Evolutionary conservation across 2,888 invertebrate genomes (phyloP).

Genomic region (Helleia helle): DNA sequence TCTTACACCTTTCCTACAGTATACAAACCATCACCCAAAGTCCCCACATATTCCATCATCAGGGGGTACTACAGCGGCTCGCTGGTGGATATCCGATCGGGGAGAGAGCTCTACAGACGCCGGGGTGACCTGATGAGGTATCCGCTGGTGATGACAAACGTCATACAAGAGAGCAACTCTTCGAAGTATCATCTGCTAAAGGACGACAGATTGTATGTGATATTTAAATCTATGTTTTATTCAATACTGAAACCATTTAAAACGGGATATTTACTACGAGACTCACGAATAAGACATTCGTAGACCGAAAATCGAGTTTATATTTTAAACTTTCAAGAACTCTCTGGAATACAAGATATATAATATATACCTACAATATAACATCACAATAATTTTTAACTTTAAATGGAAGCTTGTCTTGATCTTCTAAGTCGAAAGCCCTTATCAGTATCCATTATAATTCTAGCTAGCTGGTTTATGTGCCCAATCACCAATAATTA

Average conservation of each 20-base stretch:
- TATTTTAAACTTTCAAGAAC: too few relatives aligned
- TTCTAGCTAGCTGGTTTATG: neutral
- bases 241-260: too few relatives aligned
- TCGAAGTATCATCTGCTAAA: slow-evolving; percentile 37
- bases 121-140: slow-evolving; percentile 43
- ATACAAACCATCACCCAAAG: slow-evolving; percentile 34
- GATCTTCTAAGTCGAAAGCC: too few relatives aligned
- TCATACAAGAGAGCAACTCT: slow-evolving; percentile 47
- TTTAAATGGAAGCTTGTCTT: too few relatives aligned
- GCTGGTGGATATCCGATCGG: slow-evolving; percentile 32
- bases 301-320: too few relatives aligned
- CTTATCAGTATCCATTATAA: neutral
- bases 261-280: too few relatives aligned
- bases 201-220: slow-evolving; percentile 48
- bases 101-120: slow-evolving; percentile 37
- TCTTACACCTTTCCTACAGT: slow-evolving; percentile 27
- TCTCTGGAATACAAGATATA: too few relatives aligned
- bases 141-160: slow-evolving; percentile 44
- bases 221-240: too few relatives aligned
- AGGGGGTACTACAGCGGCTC: slow-evolving; percentile 39
- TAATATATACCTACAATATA: too few relatives aligned
- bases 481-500: neutral
- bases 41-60: slow-evolving; percentile 25
- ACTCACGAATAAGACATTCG: too few relatives aligned
- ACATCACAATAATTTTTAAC: too few relatives aligned